phyloP scores from a whole-genome alignment of 2,113 vertebrate species.

The Gila orcuttii region DNA sequence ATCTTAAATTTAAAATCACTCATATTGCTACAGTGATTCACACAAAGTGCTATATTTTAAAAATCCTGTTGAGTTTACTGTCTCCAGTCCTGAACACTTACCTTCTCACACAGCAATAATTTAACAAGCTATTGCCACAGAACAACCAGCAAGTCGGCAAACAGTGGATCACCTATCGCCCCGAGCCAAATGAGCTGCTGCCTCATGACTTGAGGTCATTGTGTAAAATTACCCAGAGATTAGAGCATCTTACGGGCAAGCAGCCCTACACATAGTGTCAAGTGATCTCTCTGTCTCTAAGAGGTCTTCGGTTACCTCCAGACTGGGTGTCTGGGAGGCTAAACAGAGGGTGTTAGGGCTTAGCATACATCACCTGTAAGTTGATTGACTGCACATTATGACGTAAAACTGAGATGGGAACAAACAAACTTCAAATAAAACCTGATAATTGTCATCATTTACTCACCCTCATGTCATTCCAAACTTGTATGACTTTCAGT shows the following conservation, averaged over 20 bases:
- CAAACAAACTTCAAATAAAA: too few species aligned
- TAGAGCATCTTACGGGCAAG: conserved; percentile 41
- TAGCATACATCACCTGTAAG: neutral
- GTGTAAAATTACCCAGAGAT: conserved; percentile 47
- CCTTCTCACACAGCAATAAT: conserved; percentile 21
- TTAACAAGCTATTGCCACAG: neutral
- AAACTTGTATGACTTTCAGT: neutral
- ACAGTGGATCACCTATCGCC: conserved; percentile 13
- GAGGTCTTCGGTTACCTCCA: conserved; percentile 40
- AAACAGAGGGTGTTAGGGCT: neutral
- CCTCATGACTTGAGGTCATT: conserved; percentile 22
- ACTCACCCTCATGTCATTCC: neutral
- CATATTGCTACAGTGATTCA: neutral
- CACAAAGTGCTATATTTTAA: neutral
- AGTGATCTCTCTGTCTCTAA: conserved; percentile 33
- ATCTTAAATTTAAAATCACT: neutral
- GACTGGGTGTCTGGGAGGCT: neutral
- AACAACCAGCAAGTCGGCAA: neutral
- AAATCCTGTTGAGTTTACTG: neutral
- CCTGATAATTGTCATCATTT: too few species aligned
- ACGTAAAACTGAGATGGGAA: neutral
- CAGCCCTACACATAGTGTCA: conserved; percentile 19
- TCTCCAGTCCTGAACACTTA: neutral
- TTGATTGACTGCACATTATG: neutral
- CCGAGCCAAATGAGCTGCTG: conserved; percentile 6